phyloP scores from a whole-genome alignment of 2,888 invertebrate genomes.

The Stratiomys singularior region DNA sequence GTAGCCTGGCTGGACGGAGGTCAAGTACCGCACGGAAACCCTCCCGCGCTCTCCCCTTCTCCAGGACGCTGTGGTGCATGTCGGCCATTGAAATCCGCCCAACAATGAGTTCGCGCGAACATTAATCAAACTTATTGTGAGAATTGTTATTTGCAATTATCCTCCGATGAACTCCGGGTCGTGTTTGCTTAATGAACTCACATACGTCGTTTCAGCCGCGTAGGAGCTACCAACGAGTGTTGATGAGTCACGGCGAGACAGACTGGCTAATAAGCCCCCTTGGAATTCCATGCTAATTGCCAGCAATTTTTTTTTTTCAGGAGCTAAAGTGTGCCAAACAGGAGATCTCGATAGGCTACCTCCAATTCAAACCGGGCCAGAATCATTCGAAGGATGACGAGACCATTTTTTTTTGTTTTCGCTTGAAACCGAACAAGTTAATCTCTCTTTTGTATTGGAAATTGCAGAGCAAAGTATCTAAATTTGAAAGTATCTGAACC shows the following conservation, averaged over 20 bases:
- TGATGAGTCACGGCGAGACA: background rate
- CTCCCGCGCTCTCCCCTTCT: background rate
- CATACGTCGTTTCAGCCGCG: background rate
- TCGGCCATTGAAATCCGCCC: background rate
- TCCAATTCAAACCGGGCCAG: too few relatives aligned
- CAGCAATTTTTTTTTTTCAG: background rate
- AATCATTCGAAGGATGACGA: too few relatives aligned
- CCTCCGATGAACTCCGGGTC: background rate
- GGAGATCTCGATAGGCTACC: background rate
- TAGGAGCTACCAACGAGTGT: background rate
- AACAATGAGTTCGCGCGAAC: conserved; percentile 11
- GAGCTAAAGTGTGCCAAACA: background rate
- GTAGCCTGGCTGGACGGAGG: conserved; percentile 10
- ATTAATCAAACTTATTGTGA: conserved; percentile 22
- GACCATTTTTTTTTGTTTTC: too few relatives aligned
- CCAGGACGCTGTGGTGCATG: background rate
- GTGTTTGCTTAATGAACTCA: conserved; percentile 4
- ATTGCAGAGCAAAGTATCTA: too few relatives aligned
- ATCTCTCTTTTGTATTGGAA: too few relatives aligned
- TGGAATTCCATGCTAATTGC: background rate
- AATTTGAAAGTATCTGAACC: too few relatives aligned
- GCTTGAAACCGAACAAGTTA: too few relatives aligned
- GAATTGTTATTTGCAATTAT: background rate
- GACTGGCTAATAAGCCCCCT: background rate
- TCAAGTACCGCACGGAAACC: conserved; percentile 11